Percentiles rank a stretch among this genome's conserved stretches.
These are phyloP conservation scores for Drosophila eohydei DNA, from an alignment of 2,888 invertebrate genomes.

Conservation along the genomic window DNA sequence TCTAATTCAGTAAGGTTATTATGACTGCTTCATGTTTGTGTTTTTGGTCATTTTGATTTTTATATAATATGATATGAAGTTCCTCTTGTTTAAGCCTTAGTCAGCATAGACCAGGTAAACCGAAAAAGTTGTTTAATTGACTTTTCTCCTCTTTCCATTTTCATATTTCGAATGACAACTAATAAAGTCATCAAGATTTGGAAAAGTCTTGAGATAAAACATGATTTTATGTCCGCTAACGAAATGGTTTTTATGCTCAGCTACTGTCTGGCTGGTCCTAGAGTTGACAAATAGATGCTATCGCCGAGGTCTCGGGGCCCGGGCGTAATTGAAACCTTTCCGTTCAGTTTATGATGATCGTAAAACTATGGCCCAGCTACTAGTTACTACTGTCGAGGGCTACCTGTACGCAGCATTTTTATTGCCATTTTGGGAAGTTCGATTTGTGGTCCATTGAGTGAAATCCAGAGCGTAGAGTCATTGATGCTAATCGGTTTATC, in stretches of 20 bases:
- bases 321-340: slow-evolving; percentile 68
- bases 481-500: slow-evolving; percentile 68
- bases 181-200: slow-evolving; percentile 63
- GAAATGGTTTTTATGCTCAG: slow-evolving; percentile 49
- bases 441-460: slow-evolving; percentile 61
- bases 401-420: slow-evolving; percentile 39
- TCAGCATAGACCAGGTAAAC: neutral
- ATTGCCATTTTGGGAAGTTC: slow-evolving; percentile 52
- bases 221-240: slow-evolving; percentile 53
- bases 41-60: no score
- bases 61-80: no score
- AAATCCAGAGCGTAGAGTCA: slow-evolving; percentile 33
- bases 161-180: slow-evolving; percentile 45
- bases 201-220: slow-evolving; percentile 44
- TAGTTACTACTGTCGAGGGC: slow-evolving; percentile 35
- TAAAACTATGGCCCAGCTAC: slow-evolving; percentile 58
- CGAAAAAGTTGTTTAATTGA: neutral
- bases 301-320: slow-evolving; percentile 22
- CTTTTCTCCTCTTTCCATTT: slow-evolving; percentile 4
- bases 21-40: no score
- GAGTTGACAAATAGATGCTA: slow-evolving; percentile 40
- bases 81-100: no score
- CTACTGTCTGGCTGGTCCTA: slow-evolving; percentile 47
- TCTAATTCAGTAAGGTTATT: no score
- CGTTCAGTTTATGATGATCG: slow-evolving; percentile 58